phyloP scores from a whole-genome alignment of 2,797 vertebrate species.

The Leptodon cayanensis region DNA sequence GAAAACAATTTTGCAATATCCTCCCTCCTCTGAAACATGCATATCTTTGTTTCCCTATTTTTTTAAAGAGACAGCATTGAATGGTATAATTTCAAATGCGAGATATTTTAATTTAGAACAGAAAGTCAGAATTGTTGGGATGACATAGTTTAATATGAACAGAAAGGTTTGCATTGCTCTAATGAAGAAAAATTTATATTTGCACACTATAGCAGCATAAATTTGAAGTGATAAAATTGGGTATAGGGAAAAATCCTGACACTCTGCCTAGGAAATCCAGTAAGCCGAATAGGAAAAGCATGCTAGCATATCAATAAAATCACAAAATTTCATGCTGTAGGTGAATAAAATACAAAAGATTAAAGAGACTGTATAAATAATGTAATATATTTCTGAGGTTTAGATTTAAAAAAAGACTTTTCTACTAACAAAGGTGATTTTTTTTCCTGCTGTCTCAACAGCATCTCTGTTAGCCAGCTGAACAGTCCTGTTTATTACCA shows the following conservation, averaged over 20 bases:
- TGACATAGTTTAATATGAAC: neutral
- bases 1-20: constrained; percentile 52
- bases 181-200: neutral
- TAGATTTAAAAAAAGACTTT: neutral
- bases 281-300: neutral
- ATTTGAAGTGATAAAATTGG: neutral
- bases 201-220: neutral
- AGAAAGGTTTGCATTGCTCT: neutral
- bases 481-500: constrained; percentile 55
- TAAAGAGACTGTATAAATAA: neutral
- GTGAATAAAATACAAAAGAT: neutral
- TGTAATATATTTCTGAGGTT: neutral
- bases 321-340: neutral
- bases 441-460: neutral
- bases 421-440: neutral
- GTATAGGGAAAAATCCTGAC: neutral
- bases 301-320: neutral
- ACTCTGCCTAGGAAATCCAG: neutral
- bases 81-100: neutral
- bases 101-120: neutral
- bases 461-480: constrained; percentile 31
- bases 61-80: neutral
- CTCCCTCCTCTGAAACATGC: neutral
- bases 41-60: neutral
- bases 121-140: neutral